A percentile compares a stretch with the other conserved stretches of the same genome.
Evolutionary conservation across 2,888 invertebrate genomes (phyloP).

Genomic region (Empis stercorea): DNA sequence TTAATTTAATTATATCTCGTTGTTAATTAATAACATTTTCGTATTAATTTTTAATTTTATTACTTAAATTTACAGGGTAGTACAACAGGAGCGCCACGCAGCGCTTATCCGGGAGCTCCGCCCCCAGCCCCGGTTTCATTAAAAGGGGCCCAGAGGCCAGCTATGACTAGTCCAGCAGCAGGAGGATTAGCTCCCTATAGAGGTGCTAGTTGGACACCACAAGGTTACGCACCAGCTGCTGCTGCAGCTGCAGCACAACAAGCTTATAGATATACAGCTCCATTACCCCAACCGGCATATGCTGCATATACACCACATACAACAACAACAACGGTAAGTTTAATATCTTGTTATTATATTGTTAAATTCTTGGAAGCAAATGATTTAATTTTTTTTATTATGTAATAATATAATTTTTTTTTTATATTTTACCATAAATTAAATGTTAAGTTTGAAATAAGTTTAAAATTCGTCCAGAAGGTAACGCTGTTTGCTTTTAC

Average conservation of each 20-base stretch:
- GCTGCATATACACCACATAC: constrained; percentile 37
- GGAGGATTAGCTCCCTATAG: constrained; percentile 35
- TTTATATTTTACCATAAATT: too few relatives aligned
- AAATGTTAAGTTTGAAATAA: too few relatives aligned
- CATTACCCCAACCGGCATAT: constrained; percentile 36
- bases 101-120: constrained; percentile 35
- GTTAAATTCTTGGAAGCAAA: too few relatives aligned
- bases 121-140: constrained; percentile 35
- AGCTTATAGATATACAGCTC: constrained; percentile 36
- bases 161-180: constrained; percentile 38
- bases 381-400: too few relatives aligned
- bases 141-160: constrained; percentile 35
- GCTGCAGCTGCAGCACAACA: constrained; percentile 32
- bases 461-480: too few relatives aligned
- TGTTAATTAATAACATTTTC: too few relatives aligned
- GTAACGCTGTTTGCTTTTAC: too few relatives aligned
- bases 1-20: too few relatives aligned
- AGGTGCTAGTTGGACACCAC: constrained; percentile 37
- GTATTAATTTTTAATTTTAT: too few relatives aligned
- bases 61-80: constrained; percentile 24
- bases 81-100: constrained; percentile 30
- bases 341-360: too few relatives aligned
- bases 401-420: too few relatives aligned
- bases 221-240: constrained; percentile 34
- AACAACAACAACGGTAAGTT: constrained; percentile 35